Evolutionary conservation across 1,140 invertebrate species (phyloP), one percentile per base, ranked within the genome.

Genomic region (Venustaconcha ellipsiformis): DNA sequence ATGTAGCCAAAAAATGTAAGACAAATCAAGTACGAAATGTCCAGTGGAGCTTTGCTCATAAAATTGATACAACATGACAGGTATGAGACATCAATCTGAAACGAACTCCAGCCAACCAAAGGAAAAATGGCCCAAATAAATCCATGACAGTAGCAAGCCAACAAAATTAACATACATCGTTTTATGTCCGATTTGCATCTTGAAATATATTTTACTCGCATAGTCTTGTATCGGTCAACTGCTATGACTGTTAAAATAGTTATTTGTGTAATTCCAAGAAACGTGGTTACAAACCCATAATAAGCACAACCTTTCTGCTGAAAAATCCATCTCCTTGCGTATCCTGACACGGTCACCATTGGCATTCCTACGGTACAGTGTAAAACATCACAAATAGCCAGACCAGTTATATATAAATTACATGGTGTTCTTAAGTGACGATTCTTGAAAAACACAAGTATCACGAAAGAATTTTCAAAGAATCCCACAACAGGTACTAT

Each of bases 281-380:
- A 62, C 12, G 77, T 67, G 18, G 72, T 78, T 12, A 71, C 26
- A 62, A 78, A 78, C 12, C 67, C 68, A 26, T 78, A 78, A 56
- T 78, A 78, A 14, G 59, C 48, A 67, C 77, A 78, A 14, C 72
- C 77, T 60, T 4, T 8, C 37, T 8, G 37, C 0, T 37, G 37
- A 37, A 37, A 37, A 37, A 37, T 37, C 37, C 37, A 37, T 37
- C 8, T 4, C 37, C 8, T 37, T 37, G 4, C 37, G 3, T 37
- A 37, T 6, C 4, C 37, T 37, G 37, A 37, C 8, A 8, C 37
- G 37, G 37, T 37, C 37, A 37, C 37, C 37, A 37, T 37, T 37
- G 37, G 37, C 37, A 37, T 37, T 37, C 37, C 37, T 37, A 37
- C 2, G 37, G 37, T 37, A 37, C 37, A 37, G 37, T 6, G 37